These are phyloP conservation scores for Malurus alboscapulatus DNA, from an alignment of 2,113 vertebrate genomes.

Conservation along the genomic window DNA sequence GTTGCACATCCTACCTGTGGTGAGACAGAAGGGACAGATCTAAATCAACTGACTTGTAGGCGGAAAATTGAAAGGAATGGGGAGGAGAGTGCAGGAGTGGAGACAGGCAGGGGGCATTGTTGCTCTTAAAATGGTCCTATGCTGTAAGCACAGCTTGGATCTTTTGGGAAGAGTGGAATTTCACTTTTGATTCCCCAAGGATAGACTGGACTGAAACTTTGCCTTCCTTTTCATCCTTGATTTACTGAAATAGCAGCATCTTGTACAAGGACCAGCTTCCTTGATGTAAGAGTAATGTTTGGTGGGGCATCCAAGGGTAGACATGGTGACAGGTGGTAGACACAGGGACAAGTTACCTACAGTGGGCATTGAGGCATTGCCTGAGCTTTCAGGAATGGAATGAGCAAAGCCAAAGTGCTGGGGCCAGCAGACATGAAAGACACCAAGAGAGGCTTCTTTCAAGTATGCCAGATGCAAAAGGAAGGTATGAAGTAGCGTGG, in stretches of 20 bases:
- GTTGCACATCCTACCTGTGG: background rate
- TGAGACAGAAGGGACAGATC: background rate
- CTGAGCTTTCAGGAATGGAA: background rate
- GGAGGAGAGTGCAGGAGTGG: background rate
- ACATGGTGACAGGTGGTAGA: background rate
- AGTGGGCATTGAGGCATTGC: background rate
- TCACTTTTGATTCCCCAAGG: background rate
- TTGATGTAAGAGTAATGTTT: background rate
- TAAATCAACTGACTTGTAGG: background rate
- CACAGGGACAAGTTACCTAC: background rate
- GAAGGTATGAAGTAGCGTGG: background rate
- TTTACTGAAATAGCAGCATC: background rate
- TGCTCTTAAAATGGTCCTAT: conserved; percentile 45
- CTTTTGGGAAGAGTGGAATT: conserved; percentile 6
- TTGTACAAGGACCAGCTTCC: background rate
- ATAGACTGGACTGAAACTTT: background rate
- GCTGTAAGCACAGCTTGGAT: background rate
- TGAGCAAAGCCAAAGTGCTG: background rate
- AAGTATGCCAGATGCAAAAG: background rate
- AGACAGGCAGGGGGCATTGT: conserved; percentile 62
- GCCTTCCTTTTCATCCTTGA: background rate
- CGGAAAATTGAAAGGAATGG: background rate
- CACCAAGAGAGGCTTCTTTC: background rate
- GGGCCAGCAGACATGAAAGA: background rate
- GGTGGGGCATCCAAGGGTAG: background rate